phyloP scores from a whole-genome alignment of 2,797 vertebrate species.

The Steatocranus sp. region DNA sequence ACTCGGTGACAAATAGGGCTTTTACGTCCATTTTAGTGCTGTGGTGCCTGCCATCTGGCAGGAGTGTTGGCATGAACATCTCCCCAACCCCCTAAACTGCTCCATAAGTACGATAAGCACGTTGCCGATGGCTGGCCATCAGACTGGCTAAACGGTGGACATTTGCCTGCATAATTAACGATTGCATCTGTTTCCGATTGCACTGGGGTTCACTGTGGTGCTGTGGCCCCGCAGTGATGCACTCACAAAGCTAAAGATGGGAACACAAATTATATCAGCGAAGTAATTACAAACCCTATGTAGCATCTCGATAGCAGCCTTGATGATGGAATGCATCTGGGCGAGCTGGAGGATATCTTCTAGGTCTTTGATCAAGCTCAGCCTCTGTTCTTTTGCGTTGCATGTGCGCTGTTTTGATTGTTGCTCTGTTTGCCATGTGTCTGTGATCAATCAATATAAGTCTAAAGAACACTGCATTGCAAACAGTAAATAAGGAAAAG shows the following conservation, averaged over 20 bases:
- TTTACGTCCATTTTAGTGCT: slow-evolving; percentile 55
- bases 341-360: background rate
- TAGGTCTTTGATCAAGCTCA: slow-evolving; percentile 9
- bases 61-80: slow-evolving; percentile 32
- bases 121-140: slow-evolving; percentile 52
- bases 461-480: background rate
- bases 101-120: slow-evolving; percentile 59
- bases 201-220: slow-evolving; percentile 32
- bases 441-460: slow-evolving; percentile 2
- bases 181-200: slow-evolving; percentile 67
- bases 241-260: slow-evolving; percentile 35
- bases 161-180: slow-evolving; percentile 71
- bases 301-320: slow-evolving; percentile 10
- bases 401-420: background rate
- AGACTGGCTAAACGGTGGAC: slow-evolving; percentile 61
- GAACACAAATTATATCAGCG: slow-evolving; percentile 43
- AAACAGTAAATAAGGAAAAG: background rate
- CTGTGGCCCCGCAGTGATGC: slow-evolving; percentile 20
- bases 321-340: slow-evolving; percentile 21
- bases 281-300: slow-evolving; percentile 44
- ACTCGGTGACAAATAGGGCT: slow-evolving; percentile 57
- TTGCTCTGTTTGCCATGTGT: background rate
- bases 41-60: slow-evolving; percentile 61
- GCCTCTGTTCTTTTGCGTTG: background rate
- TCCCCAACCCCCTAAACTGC: slow-evolving; percentile 54